Evolutionary conservation across 2,797 vertebrate species (phyloP).

Genomic region (Merluccius polli): DNA sequence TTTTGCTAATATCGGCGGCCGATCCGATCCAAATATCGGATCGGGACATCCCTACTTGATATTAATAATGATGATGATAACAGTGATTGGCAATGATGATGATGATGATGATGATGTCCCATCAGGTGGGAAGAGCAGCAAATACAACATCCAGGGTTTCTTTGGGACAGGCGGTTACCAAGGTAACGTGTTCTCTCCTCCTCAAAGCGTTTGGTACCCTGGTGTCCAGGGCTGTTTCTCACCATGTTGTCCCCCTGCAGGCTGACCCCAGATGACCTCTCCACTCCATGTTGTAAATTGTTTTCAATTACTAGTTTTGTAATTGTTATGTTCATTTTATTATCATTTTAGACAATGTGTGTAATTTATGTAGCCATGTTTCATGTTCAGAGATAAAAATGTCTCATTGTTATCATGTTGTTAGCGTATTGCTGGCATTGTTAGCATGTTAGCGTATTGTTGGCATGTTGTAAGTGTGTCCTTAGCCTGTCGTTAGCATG

Average conservation of each 20-base stretch:
- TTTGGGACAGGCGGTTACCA: conserved; percentile 70
- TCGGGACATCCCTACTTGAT: too few species aligned
- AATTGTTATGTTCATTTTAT: conserved; percentile 23
- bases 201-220: not conserved
- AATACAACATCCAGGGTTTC: conserved; percentile 72
- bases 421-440: conserved; percentile 19
- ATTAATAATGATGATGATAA: not conserved
- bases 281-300: conserved; percentile 44
- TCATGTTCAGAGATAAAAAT: conserved; percentile 5
- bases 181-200: conserved; percentile 48
- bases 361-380: conserved; percentile 25
- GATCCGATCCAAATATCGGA: too few species aligned
- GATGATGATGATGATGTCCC: conserved; percentile 10
- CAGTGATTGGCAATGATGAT: not conserved
- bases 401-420: conserved; percentile 6
- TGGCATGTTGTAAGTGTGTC: not conserved
- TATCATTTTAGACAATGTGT: conserved; percentile 18
- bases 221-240: not conserved
- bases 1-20: too few species aligned
- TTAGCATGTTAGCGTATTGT: not conserved
- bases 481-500: not conserved
- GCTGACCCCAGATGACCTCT: not conserved
- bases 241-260: not conserved
- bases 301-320: conserved; percentile 35
- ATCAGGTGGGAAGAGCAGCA: conserved; percentile 62